Evolutionary conservation across 92 coral and sea anemone species (phyloP).

Genomic region (Porites rus): DNA sequence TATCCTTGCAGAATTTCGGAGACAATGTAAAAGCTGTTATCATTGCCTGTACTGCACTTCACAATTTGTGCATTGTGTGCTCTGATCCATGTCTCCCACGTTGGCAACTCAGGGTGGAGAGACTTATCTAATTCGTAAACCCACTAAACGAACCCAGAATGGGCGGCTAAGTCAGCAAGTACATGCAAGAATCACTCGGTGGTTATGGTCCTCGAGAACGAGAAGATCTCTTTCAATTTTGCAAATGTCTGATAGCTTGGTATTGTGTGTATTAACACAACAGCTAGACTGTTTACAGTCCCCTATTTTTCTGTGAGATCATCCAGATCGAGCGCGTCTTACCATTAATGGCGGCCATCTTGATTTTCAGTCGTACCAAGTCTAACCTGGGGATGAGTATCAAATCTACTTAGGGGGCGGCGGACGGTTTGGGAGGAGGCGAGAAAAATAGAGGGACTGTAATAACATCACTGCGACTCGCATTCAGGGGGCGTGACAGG

Average conservation of each 20-base stretch:
- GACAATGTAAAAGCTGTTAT: too few species aligned
- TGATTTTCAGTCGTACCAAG: too few species aligned
- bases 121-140: conserved; percentile 32
- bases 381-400: too few species aligned
- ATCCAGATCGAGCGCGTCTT: too few species aligned
- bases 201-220: conserved; percentile 60
- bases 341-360: too few species aligned
- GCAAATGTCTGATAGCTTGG: not conserved
- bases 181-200: conserved; percentile 28
- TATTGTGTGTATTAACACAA: not conserved
- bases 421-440: too few species aligned
- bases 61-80: conserved; percentile 56
- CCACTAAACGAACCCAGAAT: conserved; percentile 44
- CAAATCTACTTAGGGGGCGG: too few species aligned
- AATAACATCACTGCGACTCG: too few species aligned
- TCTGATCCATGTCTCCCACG: conserved; percentile 53
- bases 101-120: conserved; percentile 47
- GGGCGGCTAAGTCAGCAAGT: conserved; percentile 34
- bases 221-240: not conserved
- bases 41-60: not conserved
- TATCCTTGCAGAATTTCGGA: too few species aligned
- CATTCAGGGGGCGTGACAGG: too few species aligned
- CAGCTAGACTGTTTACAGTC: not conserved
- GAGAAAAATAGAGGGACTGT: too few species aligned
- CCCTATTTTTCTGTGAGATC: too few species aligned